Evolutionary conservation across 92 coral and sea anemone genomes (phyloP), one percentile per base, ranked within the genome.

Genomic region (Blastomussa wellsi): DNA sequence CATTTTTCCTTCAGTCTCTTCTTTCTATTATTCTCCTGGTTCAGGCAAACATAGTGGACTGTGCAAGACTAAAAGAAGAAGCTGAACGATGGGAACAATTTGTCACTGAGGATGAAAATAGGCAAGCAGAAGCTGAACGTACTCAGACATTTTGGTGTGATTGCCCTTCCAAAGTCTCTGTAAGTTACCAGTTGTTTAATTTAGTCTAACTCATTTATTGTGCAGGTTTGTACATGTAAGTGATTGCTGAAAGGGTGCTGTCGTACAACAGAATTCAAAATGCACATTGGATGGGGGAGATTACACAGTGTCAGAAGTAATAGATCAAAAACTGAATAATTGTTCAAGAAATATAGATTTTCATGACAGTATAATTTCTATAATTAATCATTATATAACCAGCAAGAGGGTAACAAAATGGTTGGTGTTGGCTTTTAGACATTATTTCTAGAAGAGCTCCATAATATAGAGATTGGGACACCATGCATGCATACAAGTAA

Each of bases 91-190:
- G 97, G 98, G 87, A 90, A 59, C 88, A 89, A 78, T 82, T 94
- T 49, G 75, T 88, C 32, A 86, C 89, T 70, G 86, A 78, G 62
- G 93, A 93, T 84, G 93, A 96, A 78, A 92, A 93, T 76, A 89
- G 88, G 51, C 74, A 85, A 62, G 74, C 90, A n/a, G 84, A 90
- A 44, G 99, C 99, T 55, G 93, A 91, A 33, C 62, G 79, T 37
- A 96, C 99, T 20, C 92, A 92, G 47, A 94, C 81, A 72, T 95
- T 94, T 59, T 96, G 99, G 99, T 90, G 76, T 37, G 97, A 95
- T 68, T 93, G 97, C 70, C 94, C 99, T n/a, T 72, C 94, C 3
- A 92, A 91, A 90, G 87, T 96, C 5, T 79, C 87, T 78, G 99
- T 96, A 72, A 88, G 90, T 83, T 16, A 29, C 35, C 68, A 28